Percentiles rank a stretch among this genome's conserved stretches.
Conservation (phyloP, 2,888 invertebrate genomes). For the Punctoribates punctum region DNA sequence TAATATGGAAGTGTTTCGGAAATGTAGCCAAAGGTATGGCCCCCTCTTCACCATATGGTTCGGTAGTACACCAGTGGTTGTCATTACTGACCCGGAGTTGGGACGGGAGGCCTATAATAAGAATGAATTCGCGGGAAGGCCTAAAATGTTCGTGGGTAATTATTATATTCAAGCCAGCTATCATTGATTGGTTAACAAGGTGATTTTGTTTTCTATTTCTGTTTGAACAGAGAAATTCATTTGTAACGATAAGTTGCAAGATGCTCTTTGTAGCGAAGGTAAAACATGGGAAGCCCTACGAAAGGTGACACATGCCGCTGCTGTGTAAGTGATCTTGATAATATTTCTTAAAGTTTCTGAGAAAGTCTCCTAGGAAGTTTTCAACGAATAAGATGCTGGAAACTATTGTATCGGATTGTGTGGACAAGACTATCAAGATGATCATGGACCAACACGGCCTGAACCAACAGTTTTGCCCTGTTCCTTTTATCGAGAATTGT, state of each 20-base stretch:
- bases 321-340: neutral
- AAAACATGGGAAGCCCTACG: too few relatives aligned
- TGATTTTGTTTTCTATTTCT: too few relatives aligned
- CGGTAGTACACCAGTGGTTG: neutral
- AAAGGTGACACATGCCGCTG: neutral
- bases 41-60: neutral
- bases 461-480: neutral
- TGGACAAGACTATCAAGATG: conserved; percentile 6
- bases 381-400: neutral
- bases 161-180: too few relatives aligned
- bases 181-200: too few relatives aligned
- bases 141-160: too few relatives aligned
- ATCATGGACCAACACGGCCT: neutral
- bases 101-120: neutral
- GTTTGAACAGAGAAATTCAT: too few relatives aligned
- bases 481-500: neutral
- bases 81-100: neutral
- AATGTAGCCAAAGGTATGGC: neutral
- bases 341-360: too few relatives aligned
- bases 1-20: too few relatives aligned
- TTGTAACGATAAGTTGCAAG: too few relatives aligned
- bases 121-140: neutral
- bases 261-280: too few relatives aligned
- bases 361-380: conserved; percentile 10
- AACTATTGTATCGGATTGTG: neutral